These are phyloP conservation scores for Agrypnus murinus DNA, from an alignment of 2,888 invertebrate genomes.

Conservation along the genomic window DNA sequence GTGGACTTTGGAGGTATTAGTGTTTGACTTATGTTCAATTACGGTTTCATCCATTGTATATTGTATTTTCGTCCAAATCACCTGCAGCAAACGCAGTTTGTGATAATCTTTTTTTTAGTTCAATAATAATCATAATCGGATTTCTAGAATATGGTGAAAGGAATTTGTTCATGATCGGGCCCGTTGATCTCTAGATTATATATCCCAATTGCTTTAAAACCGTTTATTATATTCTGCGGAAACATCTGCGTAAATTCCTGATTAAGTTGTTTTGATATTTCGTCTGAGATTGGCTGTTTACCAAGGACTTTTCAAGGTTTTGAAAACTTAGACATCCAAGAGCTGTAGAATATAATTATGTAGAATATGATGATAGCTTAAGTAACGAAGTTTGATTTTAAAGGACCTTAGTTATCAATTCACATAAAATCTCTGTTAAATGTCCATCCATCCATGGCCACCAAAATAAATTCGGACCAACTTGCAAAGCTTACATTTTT, in stretches of 20 bases:
- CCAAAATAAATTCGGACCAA: not conserved
- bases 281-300: conserved; percentile 1
- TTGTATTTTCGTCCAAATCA: too few relatives aligned
- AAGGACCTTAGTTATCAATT: conserved; percentile 11
- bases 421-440: conserved; percentile 14
- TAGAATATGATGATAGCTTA: conserved; percentile 20
- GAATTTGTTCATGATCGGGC: too few relatives aligned
- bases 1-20: too few relatives aligned
- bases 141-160: too few relatives aligned
- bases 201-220: not conserved
- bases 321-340: conserved; percentile 63
- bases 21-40: too few relatives aligned
- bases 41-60: too few relatives aligned
- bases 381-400: conserved; percentile 5
- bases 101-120: too few relatives aligned
- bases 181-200: too few relatives aligned
- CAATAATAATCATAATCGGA: too few relatives aligned
- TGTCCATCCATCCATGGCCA: conserved; percentile 29
- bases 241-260: not conserved
- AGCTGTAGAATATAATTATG: conserved; percentile 19
- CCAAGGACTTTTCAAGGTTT: conserved; percentile 21
- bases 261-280: not conserved
- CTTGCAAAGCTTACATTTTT: not conserved
- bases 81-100: too few relatives aligned
- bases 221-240: not conserved